Conservation (phyloP, 2,888 invertebrate species). For the Meandrusa payeni region DNA sequence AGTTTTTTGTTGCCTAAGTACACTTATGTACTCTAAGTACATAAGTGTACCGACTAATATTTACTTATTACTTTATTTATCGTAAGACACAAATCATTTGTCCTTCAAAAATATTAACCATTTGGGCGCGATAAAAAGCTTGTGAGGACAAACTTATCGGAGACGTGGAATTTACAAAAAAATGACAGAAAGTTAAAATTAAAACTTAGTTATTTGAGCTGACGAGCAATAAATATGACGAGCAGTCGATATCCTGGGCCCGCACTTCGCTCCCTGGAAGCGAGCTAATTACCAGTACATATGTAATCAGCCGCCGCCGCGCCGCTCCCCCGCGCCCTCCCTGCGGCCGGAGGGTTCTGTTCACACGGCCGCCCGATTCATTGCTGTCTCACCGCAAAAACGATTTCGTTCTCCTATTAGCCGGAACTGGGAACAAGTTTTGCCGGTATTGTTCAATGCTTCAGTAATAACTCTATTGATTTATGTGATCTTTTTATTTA, state of each 20-base stretch:
- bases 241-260: conserved; percentile 17
- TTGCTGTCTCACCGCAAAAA: background rate
- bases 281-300: conserved; percentile 41
- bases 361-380: conserved; percentile 1
- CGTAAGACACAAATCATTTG: no score
- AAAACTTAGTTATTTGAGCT: no score
- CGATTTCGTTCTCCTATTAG: background rate
- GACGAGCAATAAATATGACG: no score
- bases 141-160: no score
- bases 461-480: conserved; percentile 9
- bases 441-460: conserved; percentile 6
- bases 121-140: no score
- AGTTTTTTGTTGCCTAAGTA: no score
- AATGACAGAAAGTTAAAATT: no score
- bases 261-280: conserved; percentile 29
- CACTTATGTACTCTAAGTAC: no score
- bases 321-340: background rate
- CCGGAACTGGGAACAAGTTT: conserved; percentile 2
- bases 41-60: no score
- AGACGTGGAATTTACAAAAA: no score
- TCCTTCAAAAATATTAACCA: no score
- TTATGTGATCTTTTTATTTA: conserved; percentile 2
- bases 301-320: conserved; percentile 32
- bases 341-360: background rate
- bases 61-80: no score